Conservation (phyloP, 2,113 vertebrate genomes). For the Mormyrus iriodes region DNA sequence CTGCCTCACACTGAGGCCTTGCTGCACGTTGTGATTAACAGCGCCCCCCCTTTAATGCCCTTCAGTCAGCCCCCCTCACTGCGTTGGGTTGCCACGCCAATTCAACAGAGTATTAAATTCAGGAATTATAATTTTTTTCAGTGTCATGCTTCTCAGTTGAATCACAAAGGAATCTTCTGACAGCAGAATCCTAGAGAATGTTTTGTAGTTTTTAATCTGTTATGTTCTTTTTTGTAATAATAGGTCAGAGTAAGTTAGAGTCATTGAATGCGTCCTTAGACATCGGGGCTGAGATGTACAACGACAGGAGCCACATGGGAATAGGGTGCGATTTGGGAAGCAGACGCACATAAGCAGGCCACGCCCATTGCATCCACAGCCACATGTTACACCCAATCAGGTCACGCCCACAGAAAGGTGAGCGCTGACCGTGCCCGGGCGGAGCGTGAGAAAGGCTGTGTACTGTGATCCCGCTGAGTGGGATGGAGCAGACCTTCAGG, state of each 20-base stretch:
- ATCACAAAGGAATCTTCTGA: neutral
- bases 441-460: neutral
- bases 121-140: neutral
- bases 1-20: neutral
- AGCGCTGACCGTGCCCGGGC: neutral
- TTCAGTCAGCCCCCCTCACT: neutral
- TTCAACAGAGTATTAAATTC: neutral
- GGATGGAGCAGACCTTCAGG: neutral
- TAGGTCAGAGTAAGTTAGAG: neutral
- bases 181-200: neutral
- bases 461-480: neutral
- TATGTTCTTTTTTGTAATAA: neutral
- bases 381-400: neutral
- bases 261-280: neutral
- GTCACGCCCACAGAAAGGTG: neutral
- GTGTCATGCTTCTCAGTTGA: neutral
- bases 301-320: neutral
- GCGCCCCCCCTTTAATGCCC: neutral
- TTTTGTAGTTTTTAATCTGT: neutral
- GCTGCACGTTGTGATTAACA: neutral
- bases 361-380: neutral
- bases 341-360: neutral
- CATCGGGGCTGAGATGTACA: neutral
- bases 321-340: neutral
- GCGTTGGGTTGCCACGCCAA: neutral